A percentile compares a stretch with the other conserved stretches of the same genome.
phyloP scores from a whole-genome alignment of 1,140 invertebrate species.

The Drosophila nigromelanica region DNA sequence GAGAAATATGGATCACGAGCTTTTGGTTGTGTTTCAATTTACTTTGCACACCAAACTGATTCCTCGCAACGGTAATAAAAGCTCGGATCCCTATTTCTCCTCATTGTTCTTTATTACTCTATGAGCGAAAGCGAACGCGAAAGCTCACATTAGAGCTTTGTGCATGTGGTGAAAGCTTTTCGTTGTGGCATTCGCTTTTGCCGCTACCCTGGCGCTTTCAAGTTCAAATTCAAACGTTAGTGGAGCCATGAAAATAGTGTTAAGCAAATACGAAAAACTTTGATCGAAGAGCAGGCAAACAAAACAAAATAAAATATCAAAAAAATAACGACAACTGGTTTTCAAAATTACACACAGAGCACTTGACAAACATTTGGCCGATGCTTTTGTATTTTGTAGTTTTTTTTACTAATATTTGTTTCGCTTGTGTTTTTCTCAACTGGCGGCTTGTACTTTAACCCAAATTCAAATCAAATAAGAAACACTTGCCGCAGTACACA shows the following conservation, averaged over 20 bases:
- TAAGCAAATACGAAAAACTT: slow-evolving; percentile 55
- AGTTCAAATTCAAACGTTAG: slow-evolving; percentile 65
- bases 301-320: slow-evolving; percentile 25
- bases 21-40: no score
- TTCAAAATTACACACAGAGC: slow-evolving; percentile 32
- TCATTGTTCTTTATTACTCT: no score
- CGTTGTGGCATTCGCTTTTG: slow-evolving; percentile 5
- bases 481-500: slow-evolving; percentile 46
- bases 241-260: slow-evolving; percentile 74
- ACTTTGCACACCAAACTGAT: no score
- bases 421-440: slow-evolving; percentile 1
- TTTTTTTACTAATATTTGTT: background rate
- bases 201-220: slow-evolving; percentile 33
- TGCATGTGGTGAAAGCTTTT: slow-evolving; percentile 9
- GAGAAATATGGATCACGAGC: no score
- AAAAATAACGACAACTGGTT: slow-evolving; percentile 67
- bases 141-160: slow-evolving; percentile 7
- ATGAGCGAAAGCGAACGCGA: no score
- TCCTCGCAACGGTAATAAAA: no score
- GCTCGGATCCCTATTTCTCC: no score
- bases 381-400: slow-evolving; percentile 42
- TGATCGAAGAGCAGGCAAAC: slow-evolving; percentile 38
- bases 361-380: slow-evolving; percentile 50
- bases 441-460: slow-evolving; percentile 52
- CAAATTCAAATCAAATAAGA: slow-evolving; percentile 71